phyloP scores from a whole-genome alignment of 2,113 vertebrate species.

The Rhipidura dahli region DNA sequence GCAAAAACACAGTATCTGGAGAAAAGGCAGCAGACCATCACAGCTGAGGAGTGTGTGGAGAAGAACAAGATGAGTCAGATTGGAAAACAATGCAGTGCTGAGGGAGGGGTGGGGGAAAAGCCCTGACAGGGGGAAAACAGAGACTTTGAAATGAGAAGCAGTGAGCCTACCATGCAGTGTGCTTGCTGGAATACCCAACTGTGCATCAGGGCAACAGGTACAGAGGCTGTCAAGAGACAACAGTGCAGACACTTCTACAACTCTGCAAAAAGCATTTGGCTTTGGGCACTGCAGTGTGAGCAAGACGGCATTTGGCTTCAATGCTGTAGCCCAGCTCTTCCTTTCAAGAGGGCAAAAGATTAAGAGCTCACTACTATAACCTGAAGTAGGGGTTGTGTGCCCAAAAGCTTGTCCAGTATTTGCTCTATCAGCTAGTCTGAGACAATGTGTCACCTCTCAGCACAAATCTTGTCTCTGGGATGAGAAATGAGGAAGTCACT shows the following conservation, averaged over 20 bases:
- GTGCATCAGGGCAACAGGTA: background rate
- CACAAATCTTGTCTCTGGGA: background rate
- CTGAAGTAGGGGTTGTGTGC: accelerated
- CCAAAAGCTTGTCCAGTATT: too few relatives aligned
- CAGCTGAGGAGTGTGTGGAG: background rate
- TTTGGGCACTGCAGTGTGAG: accelerated
- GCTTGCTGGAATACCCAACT: background rate
- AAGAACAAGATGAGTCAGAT: background rate
- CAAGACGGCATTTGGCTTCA: background rate
- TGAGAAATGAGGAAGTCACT: background rate
- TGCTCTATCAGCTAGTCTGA: background rate
- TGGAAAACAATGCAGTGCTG: background rate
- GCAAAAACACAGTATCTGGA: background rate
- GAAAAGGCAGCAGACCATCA: background rate
- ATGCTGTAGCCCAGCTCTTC: background rate
- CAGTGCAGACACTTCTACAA: background rate
- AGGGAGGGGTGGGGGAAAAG: background rate
- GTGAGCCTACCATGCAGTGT: accelerated
- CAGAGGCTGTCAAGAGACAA: background rate
- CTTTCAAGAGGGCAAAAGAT: background rate
- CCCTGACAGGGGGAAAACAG: background rate
- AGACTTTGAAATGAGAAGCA: background rate
- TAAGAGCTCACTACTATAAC: background rate
- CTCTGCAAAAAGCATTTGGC: background rate
- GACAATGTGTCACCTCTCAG: background rate